Conservation (phyloP, 1,140 invertebrate species). For the Samia ricini region DNA sequence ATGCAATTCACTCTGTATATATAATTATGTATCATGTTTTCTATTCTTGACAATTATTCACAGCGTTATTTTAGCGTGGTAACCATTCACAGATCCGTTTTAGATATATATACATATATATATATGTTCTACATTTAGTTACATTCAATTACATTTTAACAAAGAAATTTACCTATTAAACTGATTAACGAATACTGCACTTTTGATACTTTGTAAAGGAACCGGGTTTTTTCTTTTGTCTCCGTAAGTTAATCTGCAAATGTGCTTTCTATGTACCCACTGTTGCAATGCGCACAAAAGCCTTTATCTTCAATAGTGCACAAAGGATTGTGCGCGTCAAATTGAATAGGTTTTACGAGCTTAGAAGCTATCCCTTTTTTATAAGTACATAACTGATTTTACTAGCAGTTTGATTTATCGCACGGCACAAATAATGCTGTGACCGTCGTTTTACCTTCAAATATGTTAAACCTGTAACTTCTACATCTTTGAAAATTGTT, state of each 20-base stretch:
- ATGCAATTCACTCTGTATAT: too few relatives aligned
- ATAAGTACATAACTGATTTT: background rate
- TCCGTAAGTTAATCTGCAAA: background rate
- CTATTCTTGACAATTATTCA: too few relatives aligned
- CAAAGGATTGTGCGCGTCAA: background rate
- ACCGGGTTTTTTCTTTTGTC: background rate
- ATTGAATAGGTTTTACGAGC: background rate
- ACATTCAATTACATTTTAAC: too few relatives aligned
- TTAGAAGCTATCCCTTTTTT: background rate
- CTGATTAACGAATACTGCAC: background rate
- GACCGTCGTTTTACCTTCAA: background rate
- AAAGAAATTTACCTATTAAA: background rate
- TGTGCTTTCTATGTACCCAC: constrained; percentile 1
- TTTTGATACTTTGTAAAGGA: background rate
- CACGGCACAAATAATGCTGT: background rate
- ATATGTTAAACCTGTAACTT: too few relatives aligned
- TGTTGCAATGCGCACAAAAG: background rate
- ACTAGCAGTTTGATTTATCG: background rate
- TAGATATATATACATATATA: too few relatives aligned
- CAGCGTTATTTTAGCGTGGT: too few relatives aligned
- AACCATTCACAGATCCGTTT: too few relatives aligned
- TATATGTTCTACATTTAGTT: too few relatives aligned
- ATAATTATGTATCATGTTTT: too few relatives aligned
- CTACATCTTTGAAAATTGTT: too few relatives aligned
- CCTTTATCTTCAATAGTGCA: background rate